Evolutionary conservation across 2,888 invertebrate genomes (phyloP).

Genomic region (Timandra comae): DNA sequence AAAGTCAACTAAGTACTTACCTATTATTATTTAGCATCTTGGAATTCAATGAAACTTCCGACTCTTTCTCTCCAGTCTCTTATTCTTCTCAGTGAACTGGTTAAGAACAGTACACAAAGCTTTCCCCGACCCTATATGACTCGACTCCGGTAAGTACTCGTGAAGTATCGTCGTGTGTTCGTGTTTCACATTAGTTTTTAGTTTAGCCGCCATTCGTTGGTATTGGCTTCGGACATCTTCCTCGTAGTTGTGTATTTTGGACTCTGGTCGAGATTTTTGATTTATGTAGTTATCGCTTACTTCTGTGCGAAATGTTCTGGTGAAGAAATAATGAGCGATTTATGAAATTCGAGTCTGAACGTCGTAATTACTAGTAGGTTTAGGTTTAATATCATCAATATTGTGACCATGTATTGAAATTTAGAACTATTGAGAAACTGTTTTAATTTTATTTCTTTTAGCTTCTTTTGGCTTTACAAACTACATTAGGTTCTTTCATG

Average conservation of each 20-base stretch:
- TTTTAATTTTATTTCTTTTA: too few relatives aligned
- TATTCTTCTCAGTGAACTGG: constrained; percentile 45
- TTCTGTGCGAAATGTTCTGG: constrained; percentile 59
- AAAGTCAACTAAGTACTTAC: too few relatives aligned
- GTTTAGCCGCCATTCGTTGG: constrained; percentile 28
- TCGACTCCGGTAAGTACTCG: constrained; percentile 42
- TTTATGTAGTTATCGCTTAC: constrained; percentile 47
- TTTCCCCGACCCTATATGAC: constrained; percentile 41
- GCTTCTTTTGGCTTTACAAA: too few relatives aligned
- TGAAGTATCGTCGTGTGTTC: constrained; percentile 31
- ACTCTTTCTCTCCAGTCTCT: constrained; percentile 35
- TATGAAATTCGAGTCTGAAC: neutral
- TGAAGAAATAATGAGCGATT: constrained; percentile 10
- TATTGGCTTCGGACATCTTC: constrained; percentile 43
- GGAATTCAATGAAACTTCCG: too few relatives aligned
- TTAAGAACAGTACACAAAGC: constrained; percentile 48
- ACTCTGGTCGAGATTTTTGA: constrained; percentile 29
- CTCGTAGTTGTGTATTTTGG: constrained; percentile 43
- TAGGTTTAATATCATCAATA: neutral
- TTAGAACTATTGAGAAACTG: too few relatives aligned
- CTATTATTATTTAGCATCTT: too few relatives aligned
- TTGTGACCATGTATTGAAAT: too few relatives aligned
- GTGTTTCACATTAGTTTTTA: constrained; percentile 33
- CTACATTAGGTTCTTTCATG: too few relatives aligned
- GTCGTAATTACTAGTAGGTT: neutral